Evolutionary conservation across 2,113 vertebrate species (phyloP).

Genomic region (Lampris incognitus): DNA sequence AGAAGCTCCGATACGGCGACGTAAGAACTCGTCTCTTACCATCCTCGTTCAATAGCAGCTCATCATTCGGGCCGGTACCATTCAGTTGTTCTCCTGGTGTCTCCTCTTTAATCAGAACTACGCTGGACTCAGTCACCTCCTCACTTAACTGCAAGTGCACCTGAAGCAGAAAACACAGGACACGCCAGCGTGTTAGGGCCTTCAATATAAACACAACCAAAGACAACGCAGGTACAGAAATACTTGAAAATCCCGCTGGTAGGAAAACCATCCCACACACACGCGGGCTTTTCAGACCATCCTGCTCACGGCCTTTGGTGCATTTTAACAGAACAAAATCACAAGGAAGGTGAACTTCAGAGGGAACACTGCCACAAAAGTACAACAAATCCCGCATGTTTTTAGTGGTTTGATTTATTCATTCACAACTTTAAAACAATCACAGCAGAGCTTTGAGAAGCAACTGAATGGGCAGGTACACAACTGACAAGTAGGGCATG

Average conservation of each 20-base stretch:
- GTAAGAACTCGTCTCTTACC: conserved; percentile 39
- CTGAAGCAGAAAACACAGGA: conserved; percentile 14
- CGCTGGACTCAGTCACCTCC: not conserved
- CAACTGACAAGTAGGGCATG: too few relatives aligned
- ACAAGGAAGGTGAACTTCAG: not conserved
- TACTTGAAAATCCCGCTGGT: too few relatives aligned
- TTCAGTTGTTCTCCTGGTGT: conserved; percentile 17
- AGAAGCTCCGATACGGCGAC: too few relatives aligned
- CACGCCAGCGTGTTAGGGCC: not conserved
- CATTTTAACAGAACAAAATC: too few relatives aligned
- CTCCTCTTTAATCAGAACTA: conserved; percentile 68
- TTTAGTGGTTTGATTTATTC: too few relatives aligned
- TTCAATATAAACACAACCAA: not conserved
- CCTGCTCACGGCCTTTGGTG: too few relatives aligned
- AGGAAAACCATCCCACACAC: not conserved
- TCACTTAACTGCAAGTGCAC: conserved; percentile 15
- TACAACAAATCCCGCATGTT: too few relatives aligned
- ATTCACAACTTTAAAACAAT: too few relatives aligned
- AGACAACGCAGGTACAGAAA: too few relatives aligned
- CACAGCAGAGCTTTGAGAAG: too few relatives aligned
- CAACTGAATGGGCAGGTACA: too few relatives aligned
- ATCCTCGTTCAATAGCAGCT: conserved; percentile 48
- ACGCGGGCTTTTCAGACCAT: not conserved
- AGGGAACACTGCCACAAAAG: not conserved
- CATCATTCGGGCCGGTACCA: not conserved